Evolutionary conservation across 2,797 vertebrate species (phyloP).

Genomic region (Cossypha niveicapilla): DNA sequence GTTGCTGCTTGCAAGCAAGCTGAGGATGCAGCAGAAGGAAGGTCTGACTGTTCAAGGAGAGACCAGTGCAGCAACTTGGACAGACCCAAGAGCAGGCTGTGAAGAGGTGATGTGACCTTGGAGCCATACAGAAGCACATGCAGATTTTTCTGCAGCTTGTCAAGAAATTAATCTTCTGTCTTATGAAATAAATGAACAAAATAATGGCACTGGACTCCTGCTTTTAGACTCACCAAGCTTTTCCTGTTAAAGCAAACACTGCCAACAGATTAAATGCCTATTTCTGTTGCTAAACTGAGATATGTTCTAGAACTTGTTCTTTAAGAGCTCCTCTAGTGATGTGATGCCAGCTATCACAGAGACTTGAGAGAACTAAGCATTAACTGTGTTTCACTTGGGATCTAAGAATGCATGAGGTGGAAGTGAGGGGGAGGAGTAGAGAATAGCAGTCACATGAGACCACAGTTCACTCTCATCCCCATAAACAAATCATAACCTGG

Average conservation of each 20-base stretch:
- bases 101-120: not conserved
- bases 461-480: not conserved
- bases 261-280: not conserved
- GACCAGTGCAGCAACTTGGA: not conserved
- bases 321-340: not conserved
- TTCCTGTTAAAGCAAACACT: not conserved
- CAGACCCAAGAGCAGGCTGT: accelerated
- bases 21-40: not conserved
- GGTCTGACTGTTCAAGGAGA: not conserved
- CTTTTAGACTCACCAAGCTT: not conserved
- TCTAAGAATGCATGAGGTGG: not conserved
- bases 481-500: not conserved
- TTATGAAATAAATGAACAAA: not conserved
- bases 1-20: not conserved
- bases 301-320: not conserved
- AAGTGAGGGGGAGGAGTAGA: not conserved
- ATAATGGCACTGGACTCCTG: not conserved
- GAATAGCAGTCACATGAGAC: not conserved
- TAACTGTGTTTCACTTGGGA: not conserved
- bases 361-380: not conserved
- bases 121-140: not conserved
- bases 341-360: not conserved
- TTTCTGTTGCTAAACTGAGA: not conserved
- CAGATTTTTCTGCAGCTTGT: not conserved
- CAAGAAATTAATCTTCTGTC: not conserved